These are phyloP conservation scores for Syngnathoides biaculeatus DNA, from an alignment of 2,113 vertebrate genomes.

Conservation along the genomic window DNA sequence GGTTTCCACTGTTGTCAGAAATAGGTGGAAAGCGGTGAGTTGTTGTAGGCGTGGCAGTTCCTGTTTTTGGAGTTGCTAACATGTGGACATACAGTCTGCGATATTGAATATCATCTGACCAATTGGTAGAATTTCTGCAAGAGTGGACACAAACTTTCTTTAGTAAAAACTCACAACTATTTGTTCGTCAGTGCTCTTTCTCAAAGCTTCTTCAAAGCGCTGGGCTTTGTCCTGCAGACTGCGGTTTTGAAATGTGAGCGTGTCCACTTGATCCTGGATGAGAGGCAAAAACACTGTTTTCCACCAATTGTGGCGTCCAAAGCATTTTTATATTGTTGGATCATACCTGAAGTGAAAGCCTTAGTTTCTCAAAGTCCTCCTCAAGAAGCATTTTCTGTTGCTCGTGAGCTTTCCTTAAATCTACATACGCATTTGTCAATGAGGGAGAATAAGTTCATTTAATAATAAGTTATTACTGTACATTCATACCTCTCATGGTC, in stretches of 20 bases:
- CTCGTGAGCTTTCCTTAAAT: slow-evolving; percentile 84
- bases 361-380: slow-evolving; percentile 87
- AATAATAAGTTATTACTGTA: not conserved
- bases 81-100: no score
- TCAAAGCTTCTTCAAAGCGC: slow-evolving; percentile 92
- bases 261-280: slow-evolving; percentile 92
- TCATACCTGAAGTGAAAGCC: slow-evolving; percentile 84
- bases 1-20: no score
- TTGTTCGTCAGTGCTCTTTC: slow-evolving; percentile 88
- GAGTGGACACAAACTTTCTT: not conserved
- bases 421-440: slow-evolving; percentile 57
- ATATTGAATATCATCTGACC: not conserved
- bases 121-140: not conserved
- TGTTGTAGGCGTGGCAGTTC: not conserved
- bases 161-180: slow-evolving; percentile 78
- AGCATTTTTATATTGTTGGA: not conserved
- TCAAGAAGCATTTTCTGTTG: slow-evolving; percentile 86
- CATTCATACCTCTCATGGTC: slow-evolving; percentile 82
- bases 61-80: not conserved
- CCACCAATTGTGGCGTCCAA: not conserved
- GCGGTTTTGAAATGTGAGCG: slow-evolving; percentile 90
- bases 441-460: not conserved
- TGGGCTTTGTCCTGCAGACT: slow-evolving; percentile 87
- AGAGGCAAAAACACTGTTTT: not conserved
- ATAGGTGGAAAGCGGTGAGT: not conserved